Percentiles rank a stretch among this genome's conserved stretches.
These are phyloP conservation scores for Elymnias hypermnestra DNA, from an alignment of 1,140 invertebrate species.

Conservation along the genomic window DNA sequence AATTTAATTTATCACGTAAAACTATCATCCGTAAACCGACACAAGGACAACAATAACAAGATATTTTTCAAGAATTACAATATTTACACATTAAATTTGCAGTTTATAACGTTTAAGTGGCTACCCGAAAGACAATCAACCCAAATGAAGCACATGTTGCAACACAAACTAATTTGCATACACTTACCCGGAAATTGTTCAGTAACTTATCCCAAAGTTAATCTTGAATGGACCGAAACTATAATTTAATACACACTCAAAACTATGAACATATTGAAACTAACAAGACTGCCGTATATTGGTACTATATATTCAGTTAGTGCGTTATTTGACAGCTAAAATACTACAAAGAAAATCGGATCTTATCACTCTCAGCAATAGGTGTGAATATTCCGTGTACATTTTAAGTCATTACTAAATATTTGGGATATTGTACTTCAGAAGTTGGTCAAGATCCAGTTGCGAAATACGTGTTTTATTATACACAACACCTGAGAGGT, in stretches of 20 bases:
- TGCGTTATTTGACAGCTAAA: no score
- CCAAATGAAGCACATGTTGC: constrained; percentile 14
- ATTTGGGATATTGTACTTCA: neutral
- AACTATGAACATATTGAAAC: constrained; percentile 30
- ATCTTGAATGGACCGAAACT: constrained; percentile 23
- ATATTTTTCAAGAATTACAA: no score
- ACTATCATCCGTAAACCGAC: no score
- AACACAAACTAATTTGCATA: constrained; percentile 20
- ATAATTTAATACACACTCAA: constrained; percentile 30
- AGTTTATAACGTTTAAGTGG: no score
- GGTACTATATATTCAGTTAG: no score
- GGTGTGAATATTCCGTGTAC: neutral
- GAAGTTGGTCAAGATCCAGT: constrained; percentile 16
- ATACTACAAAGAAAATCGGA: neutral
- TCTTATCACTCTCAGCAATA: neutral
- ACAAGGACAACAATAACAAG: no score
- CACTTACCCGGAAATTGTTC: constrained; percentile 18
- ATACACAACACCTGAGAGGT: constrained; percentile 24
- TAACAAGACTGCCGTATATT: constrained; percentile 20
- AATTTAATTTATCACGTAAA: no score
- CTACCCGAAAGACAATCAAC: constrained; percentile 5
- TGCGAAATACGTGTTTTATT: constrained; percentile 21
- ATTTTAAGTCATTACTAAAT: neutral
- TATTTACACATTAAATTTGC: no score
- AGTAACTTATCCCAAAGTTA: constrained; percentile 22